Conservation (phyloP, 2,797 vertebrate species). For the Tympanoctomys barrerae region DNA sequence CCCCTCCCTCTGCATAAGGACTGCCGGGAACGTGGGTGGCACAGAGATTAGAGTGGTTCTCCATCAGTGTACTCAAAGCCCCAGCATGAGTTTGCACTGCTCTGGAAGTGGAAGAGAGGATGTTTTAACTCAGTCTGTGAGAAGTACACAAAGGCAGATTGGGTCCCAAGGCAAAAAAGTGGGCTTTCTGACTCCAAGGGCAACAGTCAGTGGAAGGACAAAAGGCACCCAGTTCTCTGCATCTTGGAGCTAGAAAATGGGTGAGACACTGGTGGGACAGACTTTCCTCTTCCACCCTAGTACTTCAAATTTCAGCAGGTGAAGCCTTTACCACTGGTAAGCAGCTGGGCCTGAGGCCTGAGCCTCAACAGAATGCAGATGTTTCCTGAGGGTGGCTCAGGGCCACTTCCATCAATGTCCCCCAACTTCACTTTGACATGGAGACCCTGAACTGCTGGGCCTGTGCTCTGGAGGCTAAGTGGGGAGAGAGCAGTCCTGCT, state of each 20-base stretch:
- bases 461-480: not conserved
- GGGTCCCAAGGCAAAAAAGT: not conserved
- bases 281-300: not conserved
- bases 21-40: not conserved
- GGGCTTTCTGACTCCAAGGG: not conserved
- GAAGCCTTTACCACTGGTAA: not conserved
- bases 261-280: not conserved
- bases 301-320: not conserved
- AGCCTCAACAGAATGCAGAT: not conserved
- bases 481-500: not conserved
- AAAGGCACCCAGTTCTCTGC: not conserved
- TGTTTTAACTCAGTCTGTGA: not conserved
- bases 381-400: not conserved
- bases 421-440: not conserved
- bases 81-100: not conserved
- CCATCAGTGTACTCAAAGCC: not conserved
- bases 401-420: not conserved
- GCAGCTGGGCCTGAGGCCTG: not conserved
- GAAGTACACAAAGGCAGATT: not conserved
- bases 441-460: not conserved
- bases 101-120: not conserved
- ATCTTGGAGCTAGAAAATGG: not conserved
- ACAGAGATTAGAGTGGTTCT: not conserved
- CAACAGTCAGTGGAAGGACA: not conserved
- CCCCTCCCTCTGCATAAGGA: not conserved